A percentile compares a stretch with the other conserved stretches of the same genome.
These are phyloP conservation scores for Trichoplusia ni DNA, from an alignment of 1,140 invertebrate species.

Conservation along the genomic window DNA sequence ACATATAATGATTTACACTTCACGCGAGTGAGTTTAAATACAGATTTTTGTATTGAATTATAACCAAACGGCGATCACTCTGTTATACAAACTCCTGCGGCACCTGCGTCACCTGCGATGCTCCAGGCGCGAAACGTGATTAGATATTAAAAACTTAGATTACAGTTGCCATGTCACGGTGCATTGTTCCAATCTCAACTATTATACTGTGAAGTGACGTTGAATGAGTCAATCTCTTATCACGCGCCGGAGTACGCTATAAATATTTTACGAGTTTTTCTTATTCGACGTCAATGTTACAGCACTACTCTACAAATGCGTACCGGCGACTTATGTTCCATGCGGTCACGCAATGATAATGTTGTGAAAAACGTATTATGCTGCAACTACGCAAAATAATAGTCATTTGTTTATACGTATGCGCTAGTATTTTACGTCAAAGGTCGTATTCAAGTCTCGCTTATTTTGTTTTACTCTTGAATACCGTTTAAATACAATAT, in stretches of 20 bases:
- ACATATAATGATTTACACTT: background rate
- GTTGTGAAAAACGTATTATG: slow-evolving; percentile 2
- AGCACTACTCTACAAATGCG: slow-evolving; percentile 27
- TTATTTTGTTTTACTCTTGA: too few relatives aligned
- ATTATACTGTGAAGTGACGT: slow-evolving; percentile 29
- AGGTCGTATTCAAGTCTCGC: too few relatives aligned
- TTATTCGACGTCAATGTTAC: slow-evolving; percentile 37
- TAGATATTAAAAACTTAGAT: background rate
- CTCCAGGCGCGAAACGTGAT: too few relatives aligned
- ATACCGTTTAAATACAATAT: too few relatives aligned
- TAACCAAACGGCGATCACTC: too few relatives aligned
- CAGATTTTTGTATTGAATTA: too few relatives aligned
- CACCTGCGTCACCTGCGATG: too few relatives aligned
- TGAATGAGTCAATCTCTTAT: slow-evolving; percentile 46
- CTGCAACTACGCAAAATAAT: slow-evolving; percentile 1
- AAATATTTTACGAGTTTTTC: slow-evolving; percentile 32
- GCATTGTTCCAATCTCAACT: background rate
- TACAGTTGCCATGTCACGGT: slow-evolving; percentile 3
- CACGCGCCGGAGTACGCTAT: slow-evolving; percentile 25
- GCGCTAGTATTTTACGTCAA: background rate
- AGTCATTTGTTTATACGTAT: background rate
- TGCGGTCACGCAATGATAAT: slow-evolving; percentile 30
- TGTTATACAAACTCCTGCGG: too few relatives aligned
- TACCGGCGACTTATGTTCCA: slow-evolving; percentile 10
- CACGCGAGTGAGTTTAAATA: background rate